Conservation (phyloP, 2,888 invertebrate genomes). For the Caenorhabditis sinica region DNA sequence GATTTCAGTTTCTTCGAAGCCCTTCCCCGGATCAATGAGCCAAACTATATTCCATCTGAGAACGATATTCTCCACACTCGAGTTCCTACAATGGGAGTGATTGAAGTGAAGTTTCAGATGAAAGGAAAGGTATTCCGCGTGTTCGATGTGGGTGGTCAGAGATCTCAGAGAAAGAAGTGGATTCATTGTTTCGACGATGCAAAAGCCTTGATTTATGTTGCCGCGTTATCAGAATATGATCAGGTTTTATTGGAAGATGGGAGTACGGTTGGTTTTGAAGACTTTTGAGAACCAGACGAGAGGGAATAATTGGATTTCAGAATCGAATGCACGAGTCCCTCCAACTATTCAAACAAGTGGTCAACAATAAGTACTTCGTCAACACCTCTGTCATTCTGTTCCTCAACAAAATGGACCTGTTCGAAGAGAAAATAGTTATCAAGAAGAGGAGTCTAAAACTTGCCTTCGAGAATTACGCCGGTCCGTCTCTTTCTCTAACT, state of each 20-base stretch:
- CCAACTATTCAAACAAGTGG: conserved; percentile 99
- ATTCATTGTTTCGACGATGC: conserved; percentile 99
- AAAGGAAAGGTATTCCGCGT: conserved; percentile 87
- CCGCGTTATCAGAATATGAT: conserved; percentile 99
- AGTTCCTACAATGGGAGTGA: conserved; percentile 83
- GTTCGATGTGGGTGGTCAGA: conserved; percentile 98
- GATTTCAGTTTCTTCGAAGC: conserved; percentile 79
- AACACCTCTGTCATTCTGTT: conserved; percentile 91
- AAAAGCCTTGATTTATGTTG: conserved; percentile 94
- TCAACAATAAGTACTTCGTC: conserved; percentile 99
- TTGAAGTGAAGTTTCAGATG: conserved; percentile 81
- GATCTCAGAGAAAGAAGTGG: conserved; percentile 97
- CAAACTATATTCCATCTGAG: conserved; percentile 75
- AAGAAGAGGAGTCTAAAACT: conserved; percentile 71
- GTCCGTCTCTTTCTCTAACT: conserved; percentile 41
- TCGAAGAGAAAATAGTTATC: conserved; percentile 76
- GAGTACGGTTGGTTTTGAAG: conserved; percentile 90
- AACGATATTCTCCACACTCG: conserved; percentile 80
- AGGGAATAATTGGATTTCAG: conserved; percentile 85
- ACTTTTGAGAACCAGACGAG: background rate
- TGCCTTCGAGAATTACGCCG: conserved; percentile 78
- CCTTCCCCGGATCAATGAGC: conserved; percentile 74
- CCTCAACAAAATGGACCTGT: conserved; percentile 86
- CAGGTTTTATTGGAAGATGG: conserved; percentile 99
- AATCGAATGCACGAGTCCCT: conserved; percentile 99